Conservation (phyloP, 2,113 vertebrate genomes). For the Microcebus jonahi region DNA sequence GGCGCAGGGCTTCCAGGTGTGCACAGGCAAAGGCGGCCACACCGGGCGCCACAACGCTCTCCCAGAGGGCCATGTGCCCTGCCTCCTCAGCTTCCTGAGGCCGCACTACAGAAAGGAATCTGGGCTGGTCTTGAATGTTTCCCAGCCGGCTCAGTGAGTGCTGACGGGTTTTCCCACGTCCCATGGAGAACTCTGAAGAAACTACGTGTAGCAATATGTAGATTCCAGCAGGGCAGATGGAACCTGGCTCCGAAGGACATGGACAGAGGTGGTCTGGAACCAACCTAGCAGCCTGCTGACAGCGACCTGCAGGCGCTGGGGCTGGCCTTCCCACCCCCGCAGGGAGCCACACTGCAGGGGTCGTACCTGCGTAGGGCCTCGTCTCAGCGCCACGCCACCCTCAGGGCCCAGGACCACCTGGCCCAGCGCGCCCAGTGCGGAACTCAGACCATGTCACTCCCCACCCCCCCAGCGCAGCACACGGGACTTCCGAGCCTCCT, state of each 20-base stretch:
- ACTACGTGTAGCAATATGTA: fast-evolving
- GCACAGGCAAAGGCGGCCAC: too few relatives aligned
- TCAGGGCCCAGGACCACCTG: too few relatives aligned
- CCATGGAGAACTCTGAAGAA: background rate
- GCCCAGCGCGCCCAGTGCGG: too few relatives aligned
- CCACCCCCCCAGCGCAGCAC: too few relatives aligned
- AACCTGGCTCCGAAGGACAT: fast-evolving
- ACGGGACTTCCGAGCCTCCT: background rate
- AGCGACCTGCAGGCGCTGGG: background rate
- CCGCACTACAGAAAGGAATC: fast-evolving
- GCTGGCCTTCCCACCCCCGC: fast-evolving
- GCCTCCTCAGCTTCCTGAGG: fast-evolving
- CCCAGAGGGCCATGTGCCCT: fast-evolving
- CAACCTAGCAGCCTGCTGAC: too few relatives aligned
- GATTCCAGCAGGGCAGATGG: too few relatives aligned
- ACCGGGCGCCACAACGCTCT: background rate
- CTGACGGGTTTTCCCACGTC: background rate
- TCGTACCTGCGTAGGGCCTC: too few relatives aligned
- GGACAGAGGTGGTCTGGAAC: background rate
- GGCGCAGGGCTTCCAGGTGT: background rate
- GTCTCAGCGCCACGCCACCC: background rate
- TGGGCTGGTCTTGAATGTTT: background rate
- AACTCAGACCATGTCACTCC: too few relatives aligned
- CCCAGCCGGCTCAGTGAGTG: background rate
- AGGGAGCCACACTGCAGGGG: too few relatives aligned